These are phyloP conservation scores for Geophilus truncorum DNA, from an alignment of 2,888 invertebrate genomes.

Conservation along the genomic window DNA sequence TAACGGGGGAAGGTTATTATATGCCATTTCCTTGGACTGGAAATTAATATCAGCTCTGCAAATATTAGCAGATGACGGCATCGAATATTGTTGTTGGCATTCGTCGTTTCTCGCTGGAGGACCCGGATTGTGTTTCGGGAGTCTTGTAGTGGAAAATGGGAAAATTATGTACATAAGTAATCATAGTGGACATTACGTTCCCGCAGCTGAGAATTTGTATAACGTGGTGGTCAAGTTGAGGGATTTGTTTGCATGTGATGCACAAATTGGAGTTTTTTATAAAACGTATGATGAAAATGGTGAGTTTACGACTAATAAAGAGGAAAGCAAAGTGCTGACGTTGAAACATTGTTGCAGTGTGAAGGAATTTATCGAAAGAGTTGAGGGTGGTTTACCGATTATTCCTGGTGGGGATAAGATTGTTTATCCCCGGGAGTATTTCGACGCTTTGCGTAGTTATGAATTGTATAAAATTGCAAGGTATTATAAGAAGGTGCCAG, in stretches of 20 bases:
- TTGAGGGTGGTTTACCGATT: background rate
- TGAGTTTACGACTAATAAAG: background rate
- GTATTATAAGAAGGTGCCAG: background rate
- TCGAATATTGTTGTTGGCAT: background rate
- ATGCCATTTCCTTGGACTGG: background rate
- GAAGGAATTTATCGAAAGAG: background rate
- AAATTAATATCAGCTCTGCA: background rate
- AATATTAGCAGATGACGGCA: background rate
- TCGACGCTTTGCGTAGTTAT: background rate
- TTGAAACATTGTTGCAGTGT: background rate
- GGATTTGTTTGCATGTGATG: background rate
- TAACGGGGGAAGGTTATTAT: background rate
- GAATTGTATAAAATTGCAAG: background rate
- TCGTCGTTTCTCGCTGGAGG: background rate
- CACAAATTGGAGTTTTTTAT: background rate
- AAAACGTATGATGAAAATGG: background rate
- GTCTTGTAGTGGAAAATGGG: background rate
- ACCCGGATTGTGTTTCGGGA: background rate
- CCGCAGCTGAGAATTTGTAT: background rate
- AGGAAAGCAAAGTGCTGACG: background rate
- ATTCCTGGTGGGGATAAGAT: background rate
- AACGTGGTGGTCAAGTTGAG: background rate
- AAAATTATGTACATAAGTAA: background rate
- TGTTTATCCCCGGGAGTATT: background rate
- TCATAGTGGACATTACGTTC: background rate